phyloP scores from a whole-genome alignment of 2,113 vertebrate species.

The Perca schrenkii region DNA sequence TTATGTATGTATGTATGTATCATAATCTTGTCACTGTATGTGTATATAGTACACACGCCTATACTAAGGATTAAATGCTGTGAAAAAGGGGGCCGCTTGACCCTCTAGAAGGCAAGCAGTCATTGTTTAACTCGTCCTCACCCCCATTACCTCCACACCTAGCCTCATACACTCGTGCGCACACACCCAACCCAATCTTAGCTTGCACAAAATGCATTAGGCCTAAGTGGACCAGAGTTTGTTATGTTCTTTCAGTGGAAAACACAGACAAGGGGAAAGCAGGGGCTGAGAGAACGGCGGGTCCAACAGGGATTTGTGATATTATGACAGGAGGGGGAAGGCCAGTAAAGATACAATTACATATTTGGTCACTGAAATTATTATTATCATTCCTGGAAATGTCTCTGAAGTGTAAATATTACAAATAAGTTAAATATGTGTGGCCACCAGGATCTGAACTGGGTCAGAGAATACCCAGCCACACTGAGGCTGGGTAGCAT shows the following conservation, averaged over 20 bases:
- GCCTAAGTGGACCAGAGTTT: conserved; percentile 63
- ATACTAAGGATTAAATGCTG: conserved; percentile 3
- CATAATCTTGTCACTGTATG: background rate
- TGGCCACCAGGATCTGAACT: conserved; percentile 34
- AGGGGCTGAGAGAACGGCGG: conserved; percentile 16
- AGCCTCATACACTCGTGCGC: conserved; percentile 24
- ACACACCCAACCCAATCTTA: conserved; percentile 52
- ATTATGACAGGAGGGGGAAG: conserved; percentile 70
- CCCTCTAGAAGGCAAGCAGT: conserved; percentile 9
- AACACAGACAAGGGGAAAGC: conserved; percentile 43
- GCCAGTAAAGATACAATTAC: conserved; percentile 67
- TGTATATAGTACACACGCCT: background rate
- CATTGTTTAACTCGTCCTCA: conserved; percentile 36
- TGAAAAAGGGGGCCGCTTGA: conserved; percentile 11
- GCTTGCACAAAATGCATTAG: conserved; percentile 61
- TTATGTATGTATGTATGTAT: background rate
- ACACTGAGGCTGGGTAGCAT: background rate
- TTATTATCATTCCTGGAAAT: conserved; percentile 74
- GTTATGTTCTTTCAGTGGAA: conserved; percentile 63
- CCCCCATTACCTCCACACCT: conserved; percentile 50
- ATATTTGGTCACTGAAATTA: conserved; percentile 66
- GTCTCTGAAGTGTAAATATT: conserved; percentile 68
- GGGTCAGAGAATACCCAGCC: conserved; percentile 28
- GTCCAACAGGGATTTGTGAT: conserved; percentile 55
- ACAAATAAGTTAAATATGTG: conserved; percentile 73